A percentile compares a stretch with the other conserved stretches of the same genome.
phyloP scores from a whole-genome alignment of 2,797 vertebrate species.

The Dryobates pubescens region DNA sequence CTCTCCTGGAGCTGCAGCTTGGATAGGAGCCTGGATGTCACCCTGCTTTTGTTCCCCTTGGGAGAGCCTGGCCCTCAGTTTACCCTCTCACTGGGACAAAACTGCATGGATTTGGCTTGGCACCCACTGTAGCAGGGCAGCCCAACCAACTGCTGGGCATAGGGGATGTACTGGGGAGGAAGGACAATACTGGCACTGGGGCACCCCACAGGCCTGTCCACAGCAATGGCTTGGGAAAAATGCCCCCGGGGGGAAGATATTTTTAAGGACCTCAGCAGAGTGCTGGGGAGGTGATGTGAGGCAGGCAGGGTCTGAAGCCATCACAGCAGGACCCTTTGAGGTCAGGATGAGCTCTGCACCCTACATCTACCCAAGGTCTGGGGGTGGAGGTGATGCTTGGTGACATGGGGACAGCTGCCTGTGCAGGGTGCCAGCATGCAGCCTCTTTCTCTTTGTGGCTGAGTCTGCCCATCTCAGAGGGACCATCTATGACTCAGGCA shows the following conservation, averaged over 20 bases:
- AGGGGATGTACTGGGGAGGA: not conserved
- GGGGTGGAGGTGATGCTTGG: not conserved
- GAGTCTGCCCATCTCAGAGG: not conserved
- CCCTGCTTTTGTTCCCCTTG: not conserved
- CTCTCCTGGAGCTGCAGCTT: not conserved
- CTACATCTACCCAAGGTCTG: not conserved
- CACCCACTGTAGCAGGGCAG: not conserved
- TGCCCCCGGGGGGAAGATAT: not conserved
- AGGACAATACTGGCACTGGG: not conserved
- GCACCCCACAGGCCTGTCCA: rapidly evolving
- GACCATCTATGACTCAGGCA: not conserved
- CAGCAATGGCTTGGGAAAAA: not conserved
- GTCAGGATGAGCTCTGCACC: not conserved
- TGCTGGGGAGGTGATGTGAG: not conserved
- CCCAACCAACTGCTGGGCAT: not conserved
- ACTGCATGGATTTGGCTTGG: rapidly evolving
- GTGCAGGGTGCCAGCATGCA: not conserved
- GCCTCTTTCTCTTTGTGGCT: not conserved
- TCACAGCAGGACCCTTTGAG: not conserved
- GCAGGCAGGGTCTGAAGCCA: not conserved
- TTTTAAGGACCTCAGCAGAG: not conserved
- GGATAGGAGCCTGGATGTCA: not conserved
- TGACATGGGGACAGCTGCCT: not conserved
- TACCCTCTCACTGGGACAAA: not conserved
- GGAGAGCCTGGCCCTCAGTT: not conserved